These are phyloP conservation scores for Agonopterix subpropinquella DNA, from an alignment of 2,888 invertebrate genomes.

Conservation along the genomic window DNA sequence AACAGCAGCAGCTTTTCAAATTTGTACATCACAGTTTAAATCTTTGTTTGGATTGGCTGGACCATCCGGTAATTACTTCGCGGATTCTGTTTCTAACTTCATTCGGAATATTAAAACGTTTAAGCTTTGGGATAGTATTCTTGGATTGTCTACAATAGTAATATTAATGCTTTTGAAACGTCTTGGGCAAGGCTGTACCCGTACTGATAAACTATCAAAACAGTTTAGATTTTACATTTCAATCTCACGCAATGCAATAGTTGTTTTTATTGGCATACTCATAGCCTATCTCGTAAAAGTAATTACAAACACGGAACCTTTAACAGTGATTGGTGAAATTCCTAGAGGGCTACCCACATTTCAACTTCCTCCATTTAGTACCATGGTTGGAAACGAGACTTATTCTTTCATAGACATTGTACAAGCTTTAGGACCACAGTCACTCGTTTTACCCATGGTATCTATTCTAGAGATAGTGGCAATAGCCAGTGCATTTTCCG, in stretches of 20 bases:
- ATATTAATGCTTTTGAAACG: constrained; percentile 78
- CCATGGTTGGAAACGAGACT: constrained; percentile 74
- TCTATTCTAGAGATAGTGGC: constrained; percentile 84
- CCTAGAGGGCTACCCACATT: constrained; percentile 82
- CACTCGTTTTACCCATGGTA: constrained; percentile 80
- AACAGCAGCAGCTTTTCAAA: constrained; percentile 89
- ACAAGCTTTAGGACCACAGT: constrained; percentile 73
- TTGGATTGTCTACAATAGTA: constrained; percentile 80
- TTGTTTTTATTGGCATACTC: constrained; percentile 82
- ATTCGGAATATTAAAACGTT: constrained; percentile 76
- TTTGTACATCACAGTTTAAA: constrained; percentile 89
- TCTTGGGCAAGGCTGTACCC: constrained; percentile 70
- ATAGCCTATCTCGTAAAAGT: constrained; percentile 71
- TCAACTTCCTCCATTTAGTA: constrained; percentile 79
- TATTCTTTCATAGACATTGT: constrained; percentile 79
- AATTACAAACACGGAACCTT: constrained; percentile 60
- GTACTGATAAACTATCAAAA: constrained; percentile 58
- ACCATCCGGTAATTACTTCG: constrained; percentile 79
- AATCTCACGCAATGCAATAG: constrained; percentile 85
- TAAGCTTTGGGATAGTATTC: constrained; percentile 77
- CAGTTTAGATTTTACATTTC: constrained; percentile 79
- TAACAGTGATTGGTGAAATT: constrained; percentile 80
- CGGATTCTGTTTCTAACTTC: constrained; percentile 77
- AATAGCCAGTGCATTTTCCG: constrained; percentile 86
- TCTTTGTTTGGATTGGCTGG: constrained; percentile 79